phyloP scores from a whole-genome alignment of 2,888 invertebrate species.

The Harpalus rufipes region DNA sequence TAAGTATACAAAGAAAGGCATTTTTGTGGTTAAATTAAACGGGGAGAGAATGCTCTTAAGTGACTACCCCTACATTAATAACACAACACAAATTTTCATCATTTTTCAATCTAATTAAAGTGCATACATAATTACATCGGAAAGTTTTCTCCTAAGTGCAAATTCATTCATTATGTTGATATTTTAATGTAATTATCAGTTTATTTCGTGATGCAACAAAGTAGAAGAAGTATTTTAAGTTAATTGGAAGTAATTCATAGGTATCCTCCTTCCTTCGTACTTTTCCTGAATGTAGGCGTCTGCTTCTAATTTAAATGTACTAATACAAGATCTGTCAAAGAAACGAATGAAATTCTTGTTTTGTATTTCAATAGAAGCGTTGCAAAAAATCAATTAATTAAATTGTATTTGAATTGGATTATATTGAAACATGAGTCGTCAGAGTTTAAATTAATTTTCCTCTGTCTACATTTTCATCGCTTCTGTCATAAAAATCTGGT shows the following conservation, averaged over 20 bases:
- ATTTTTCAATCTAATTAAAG: too few species aligned
- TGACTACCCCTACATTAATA: too few species aligned
- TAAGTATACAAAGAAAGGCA: too few species aligned
- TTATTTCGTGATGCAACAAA: neutral
- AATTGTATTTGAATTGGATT: constrained; percentile 1
- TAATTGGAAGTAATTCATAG: neutral
- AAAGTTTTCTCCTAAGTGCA: neutral
- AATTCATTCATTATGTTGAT: constrained; percentile 4
- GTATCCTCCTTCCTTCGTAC: neutral
- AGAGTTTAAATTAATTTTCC: constrained; percentile 1
- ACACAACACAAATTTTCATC: too few species aligned
- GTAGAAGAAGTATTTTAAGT: neutral
- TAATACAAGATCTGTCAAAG: constrained; percentile 11
- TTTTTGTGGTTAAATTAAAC: too few species aligned
- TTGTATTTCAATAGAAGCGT: neutral
- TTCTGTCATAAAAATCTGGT: neutral
- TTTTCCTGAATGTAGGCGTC: too few species aligned
- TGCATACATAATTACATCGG: too few species aligned
- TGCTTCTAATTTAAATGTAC: neutral
- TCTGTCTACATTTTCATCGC: neutral
- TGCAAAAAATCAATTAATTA: neutral
- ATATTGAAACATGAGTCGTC: neutral
- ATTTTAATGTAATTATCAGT: constrained; percentile 5
- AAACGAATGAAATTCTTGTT: constrained; percentile 10
- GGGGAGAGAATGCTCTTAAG: too few species aligned